Evolutionary conservation across 2,113 vertebrate genomes (phyloP).

Genomic region (Panthera leo): DNA sequence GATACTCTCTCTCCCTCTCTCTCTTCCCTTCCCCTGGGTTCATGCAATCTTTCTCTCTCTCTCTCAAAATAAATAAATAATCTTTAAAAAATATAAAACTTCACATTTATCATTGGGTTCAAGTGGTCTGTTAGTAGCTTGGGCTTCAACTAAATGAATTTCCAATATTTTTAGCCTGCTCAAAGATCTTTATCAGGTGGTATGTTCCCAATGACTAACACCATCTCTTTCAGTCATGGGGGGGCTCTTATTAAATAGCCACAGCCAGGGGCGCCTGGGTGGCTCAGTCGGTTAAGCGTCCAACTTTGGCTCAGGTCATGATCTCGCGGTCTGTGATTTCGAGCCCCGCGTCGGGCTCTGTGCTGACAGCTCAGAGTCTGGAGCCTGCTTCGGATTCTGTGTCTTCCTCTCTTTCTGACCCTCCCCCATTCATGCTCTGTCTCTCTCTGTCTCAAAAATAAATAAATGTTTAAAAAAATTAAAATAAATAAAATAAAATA

Average conservation of each 20-base stretch:
- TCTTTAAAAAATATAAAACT: not conserved
- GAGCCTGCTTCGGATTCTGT: no score
- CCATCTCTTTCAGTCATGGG: not conserved
- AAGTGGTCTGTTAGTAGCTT: not conserved
- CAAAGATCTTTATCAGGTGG: not conserved
- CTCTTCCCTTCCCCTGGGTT: no score
- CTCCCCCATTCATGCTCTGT: no score
- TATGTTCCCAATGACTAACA: not conserved
- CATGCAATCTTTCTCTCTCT: no score
- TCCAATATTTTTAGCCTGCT: not conserved
- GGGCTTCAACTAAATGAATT: not conserved
- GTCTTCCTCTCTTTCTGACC: no score
- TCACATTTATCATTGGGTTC: not conserved
- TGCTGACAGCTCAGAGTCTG: accelerated
- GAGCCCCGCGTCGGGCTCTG: accelerated
- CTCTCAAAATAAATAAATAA: no score
- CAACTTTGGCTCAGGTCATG: accelerated
- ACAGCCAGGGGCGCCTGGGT: not conserved
- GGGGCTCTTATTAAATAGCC: not conserved
- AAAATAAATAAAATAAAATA: not conserved
- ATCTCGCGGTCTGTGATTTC: accelerated
- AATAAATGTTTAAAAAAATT: no score
- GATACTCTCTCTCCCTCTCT: no score
- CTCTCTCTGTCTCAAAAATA: no score
- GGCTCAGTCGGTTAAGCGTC: no score